Evolutionary conservation across 2,888 invertebrate species (phyloP).

Genomic region (Drosophila pseudotalamancana): DNA sequence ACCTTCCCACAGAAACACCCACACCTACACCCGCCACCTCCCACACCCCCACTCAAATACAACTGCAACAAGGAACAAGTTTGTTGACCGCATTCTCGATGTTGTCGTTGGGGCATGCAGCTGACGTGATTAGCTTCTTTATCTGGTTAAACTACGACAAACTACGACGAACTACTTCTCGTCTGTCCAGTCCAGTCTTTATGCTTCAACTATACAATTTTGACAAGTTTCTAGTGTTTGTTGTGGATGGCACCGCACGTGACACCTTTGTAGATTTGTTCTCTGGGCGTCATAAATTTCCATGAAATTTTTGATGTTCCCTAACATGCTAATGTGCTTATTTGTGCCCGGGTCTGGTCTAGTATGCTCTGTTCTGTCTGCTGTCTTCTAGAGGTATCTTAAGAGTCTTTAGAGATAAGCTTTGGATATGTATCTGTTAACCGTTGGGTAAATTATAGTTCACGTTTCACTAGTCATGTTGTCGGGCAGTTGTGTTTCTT

Average conservation of each 20-base stretch:
- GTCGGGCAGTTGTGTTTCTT: slow-evolving; percentile 22
- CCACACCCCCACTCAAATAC: slow-evolving; percentile 1
- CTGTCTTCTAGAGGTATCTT: slow-evolving; percentile 27
- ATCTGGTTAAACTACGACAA: slow-evolving; percentile 50
- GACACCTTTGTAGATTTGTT: slow-evolving; percentile 63
- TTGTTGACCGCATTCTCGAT: slow-evolving; percentile 72
- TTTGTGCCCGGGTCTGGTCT: background rate
- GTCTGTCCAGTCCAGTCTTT: slow-evolving; percentile 18
- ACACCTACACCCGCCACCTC: slow-evolving; percentile 1
- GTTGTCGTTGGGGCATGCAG: slow-evolving; percentile 20
- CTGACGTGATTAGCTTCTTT: slow-evolving; percentile 69
- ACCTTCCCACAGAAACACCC: slow-evolving; percentile 11
- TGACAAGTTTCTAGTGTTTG: slow-evolving; percentile 60
- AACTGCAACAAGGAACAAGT: slow-evolving; percentile 61
- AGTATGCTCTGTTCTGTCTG: slow-evolving; percentile 4
- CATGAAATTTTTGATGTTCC: slow-evolving; percentile 62
- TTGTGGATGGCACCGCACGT: slow-evolving; percentile 55
- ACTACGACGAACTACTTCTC: slow-evolving; percentile 39
- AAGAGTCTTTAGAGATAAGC: slow-evolving; percentile 44
- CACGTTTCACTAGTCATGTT: slow-evolving; percentile 34
- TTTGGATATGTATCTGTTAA: slow-evolving; percentile 7
- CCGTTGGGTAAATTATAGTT: slow-evolving; percentile 50
- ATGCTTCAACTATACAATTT: slow-evolving; percentile 65
- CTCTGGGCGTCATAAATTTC: slow-evolving; percentile 68
- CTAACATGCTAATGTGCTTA: slow-evolving; percentile 63